These are phyloP conservation scores for Pagetopsis macropterus DNA, from an alignment of 2,797 vertebrate species.

Conservation along the genomic window DNA sequence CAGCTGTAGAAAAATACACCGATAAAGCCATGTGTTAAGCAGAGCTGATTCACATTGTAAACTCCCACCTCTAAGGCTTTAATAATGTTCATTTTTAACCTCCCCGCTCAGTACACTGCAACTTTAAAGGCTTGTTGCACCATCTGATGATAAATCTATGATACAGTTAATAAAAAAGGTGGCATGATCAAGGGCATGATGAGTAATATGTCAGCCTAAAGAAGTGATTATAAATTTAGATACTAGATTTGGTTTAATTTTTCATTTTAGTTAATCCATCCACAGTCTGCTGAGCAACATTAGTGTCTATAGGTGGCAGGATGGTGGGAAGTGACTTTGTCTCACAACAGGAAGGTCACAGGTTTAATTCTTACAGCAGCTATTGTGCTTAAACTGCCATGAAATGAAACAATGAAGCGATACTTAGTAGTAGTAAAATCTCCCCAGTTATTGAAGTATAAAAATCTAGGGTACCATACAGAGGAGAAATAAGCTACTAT, in stretches of 20 bases:
- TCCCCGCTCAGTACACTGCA: slow-evolving; percentile 25
- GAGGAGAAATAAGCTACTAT: slow-evolving; percentile 21
- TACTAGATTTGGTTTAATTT: slow-evolving; percentile 37
- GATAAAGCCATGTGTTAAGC: slow-evolving; percentile 73
- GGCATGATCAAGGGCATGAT: slow-evolving; percentile 42
- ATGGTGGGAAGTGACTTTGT: slow-evolving; percentile 72
- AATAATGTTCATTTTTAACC: slow-evolving; percentile 60
- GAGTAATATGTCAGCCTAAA: slow-evolving; percentile 40
- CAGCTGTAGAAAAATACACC: slow-evolving; percentile 75
- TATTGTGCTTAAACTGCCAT: slow-evolving; percentile 67
- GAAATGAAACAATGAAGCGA: slow-evolving; percentile 67
- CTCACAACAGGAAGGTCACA: slow-evolving; percentile 73
- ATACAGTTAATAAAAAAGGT: slow-evolving; percentile 23
- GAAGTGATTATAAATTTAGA: slow-evolving; percentile 39
- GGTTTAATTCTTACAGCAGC: slow-evolving; percentile 69
- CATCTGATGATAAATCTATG: slow-evolving; percentile 31
- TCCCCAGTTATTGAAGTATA: slow-evolving; percentile 27
- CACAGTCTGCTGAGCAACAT: slow-evolving; percentile 35
- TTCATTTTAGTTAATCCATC: slow-evolving; percentile 38
- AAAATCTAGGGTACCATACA: slow-evolving; percentile 29
- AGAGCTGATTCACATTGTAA: slow-evolving; percentile 68
- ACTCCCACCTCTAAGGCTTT: slow-evolving; percentile 64
- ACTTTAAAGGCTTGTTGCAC: slow-evolving; percentile 33
- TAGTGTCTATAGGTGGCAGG: slow-evolving; percentile 43
- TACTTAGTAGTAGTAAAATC: slow-evolving; percentile 35